Evolutionary conservation across 2,797 vertebrate species (phyloP), one percentile per base, ranked within the genome.

Genomic region (Xenops minutus): DNA sequence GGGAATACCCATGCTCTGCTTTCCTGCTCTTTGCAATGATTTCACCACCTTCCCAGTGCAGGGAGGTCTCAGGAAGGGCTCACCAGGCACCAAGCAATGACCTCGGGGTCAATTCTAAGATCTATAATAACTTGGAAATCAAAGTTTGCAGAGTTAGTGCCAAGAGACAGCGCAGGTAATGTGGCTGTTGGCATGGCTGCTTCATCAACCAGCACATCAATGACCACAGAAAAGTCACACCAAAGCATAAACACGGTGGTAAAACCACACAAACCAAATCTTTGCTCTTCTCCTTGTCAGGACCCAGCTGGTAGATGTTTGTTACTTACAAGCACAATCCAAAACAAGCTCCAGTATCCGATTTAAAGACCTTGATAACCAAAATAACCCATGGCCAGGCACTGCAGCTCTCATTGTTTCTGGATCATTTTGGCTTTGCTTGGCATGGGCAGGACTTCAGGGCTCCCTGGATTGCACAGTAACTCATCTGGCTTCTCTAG

Each of bases 1-100:
- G 0, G 34, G 30, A 43, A 49, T 24, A 58, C 32, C 22, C 0
- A 0, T 9, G 9, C 39, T 78, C 34, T 54, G 39, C 72, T 88
- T 41, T 51, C 27, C 67, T 3, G 2, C 52, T 13, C 30, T 63
- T 29, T 37, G 14, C 43, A 37, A 23, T 17, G 43, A 71, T 58
- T 54, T 66, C 39, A 32, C 18, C 10, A 10, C 32, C n/a, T 30
- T 74, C 44, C 39, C 20, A 4, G 6, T 5, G 10, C 66, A 71
- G 9, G 18, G 34, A 84, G 8, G 21, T 20, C 61, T 44, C 24
- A 3, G 26, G 39, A 85, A 62, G 36, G 19, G 39, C 34, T 27
- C 41, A 43, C 7, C 61, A 74, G 48, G 19, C 8, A 24, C 39
- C n/a, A 67, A 29, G 10, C 29, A 26, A 46, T 9, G 39, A 26